A percentile compares a stretch with the other conserved stretches of the same genome.
These are phyloP conservation scores for Agapornis canus DNA, from an alignment of 2,797 vertebrate genomes.

Conservation along the genomic window DNA sequence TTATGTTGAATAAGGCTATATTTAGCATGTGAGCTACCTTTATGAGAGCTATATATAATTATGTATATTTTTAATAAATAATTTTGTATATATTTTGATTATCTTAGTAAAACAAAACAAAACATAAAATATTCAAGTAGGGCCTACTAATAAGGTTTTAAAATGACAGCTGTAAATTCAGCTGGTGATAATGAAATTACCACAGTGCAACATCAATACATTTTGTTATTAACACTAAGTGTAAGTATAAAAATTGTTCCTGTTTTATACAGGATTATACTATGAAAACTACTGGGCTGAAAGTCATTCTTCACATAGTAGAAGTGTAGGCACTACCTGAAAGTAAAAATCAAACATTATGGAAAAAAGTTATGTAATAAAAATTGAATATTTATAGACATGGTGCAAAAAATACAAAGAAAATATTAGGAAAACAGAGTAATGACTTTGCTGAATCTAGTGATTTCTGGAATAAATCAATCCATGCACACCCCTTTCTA, in stretches of 20 bases:
- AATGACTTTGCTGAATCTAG: not conserved
- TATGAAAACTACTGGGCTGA: not conserved
- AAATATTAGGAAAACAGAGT: not conserved
- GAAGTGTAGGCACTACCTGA: not conserved
- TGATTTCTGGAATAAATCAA: not conserved
- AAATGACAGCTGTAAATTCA: not conserved
- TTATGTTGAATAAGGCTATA: not conserved
- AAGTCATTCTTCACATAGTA: not conserved
- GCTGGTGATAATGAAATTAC: not conserved
- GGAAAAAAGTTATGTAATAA: not conserved
- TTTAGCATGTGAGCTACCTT: not conserved
- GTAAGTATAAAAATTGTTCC: not conserved
- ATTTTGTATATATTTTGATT: not conserved
- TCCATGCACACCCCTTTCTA: not conserved
- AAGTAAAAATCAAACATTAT: not conserved
- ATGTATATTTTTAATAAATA: not conserved
- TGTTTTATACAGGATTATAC: not conserved
- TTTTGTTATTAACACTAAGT: slow-evolving; percentile 12
- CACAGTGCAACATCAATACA: not conserved
- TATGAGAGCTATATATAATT: not conserved
- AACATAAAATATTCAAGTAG: not conserved
- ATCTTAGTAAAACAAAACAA: not conserved
- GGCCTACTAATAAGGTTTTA: not conserved
- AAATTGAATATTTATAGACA: not conserved
- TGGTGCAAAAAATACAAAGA: not conserved